These are phyloP conservation scores for Syrmaticus mikado DNA, from an alignment of 2,113 vertebrate genomes.

Conservation along the genomic window DNA sequence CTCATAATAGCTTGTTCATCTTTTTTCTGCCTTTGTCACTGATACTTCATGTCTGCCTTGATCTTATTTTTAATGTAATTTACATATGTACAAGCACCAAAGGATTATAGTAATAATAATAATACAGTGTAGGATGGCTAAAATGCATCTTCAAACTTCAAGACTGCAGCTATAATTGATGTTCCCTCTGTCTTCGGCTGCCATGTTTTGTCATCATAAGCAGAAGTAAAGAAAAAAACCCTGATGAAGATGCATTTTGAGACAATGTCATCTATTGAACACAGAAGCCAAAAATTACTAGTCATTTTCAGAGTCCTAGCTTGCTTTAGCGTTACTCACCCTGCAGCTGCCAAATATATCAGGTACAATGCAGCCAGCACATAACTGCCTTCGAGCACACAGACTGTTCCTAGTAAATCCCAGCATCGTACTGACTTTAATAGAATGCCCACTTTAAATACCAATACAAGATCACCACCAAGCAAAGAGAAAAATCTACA, in stretches of 20 bases:
- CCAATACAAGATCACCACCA: background rate
- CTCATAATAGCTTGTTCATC: constrained; percentile 17
- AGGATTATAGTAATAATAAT: background rate
- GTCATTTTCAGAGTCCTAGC: background rate
- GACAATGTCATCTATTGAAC: background rate
- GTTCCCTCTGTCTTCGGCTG: background rate
- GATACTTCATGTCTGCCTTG: background rate
- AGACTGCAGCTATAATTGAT: background rate
- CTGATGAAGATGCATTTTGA: background rate
- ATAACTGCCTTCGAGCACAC: background rate
- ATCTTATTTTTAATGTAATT: constrained; percentile 51
- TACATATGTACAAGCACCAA: background rate
- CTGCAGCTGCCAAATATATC: fast-evolving
- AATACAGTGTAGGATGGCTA: background rate
- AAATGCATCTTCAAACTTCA: background rate
- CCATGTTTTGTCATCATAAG: background rate
- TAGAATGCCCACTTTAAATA: background rate
- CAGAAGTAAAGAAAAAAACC: constrained; percentile 6
- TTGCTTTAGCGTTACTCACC: background rate
- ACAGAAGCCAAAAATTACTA: background rate
- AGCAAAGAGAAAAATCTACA: background rate
- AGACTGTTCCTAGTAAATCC: background rate
- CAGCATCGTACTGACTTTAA: constrained; percentile 11
- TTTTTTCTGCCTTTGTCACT: constrained; percentile 34
- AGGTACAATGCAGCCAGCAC: background rate